Evolutionary conservation across 2,113 vertebrate species (phyloP), one percentile per base, ranked within the genome.

Genomic region (Alligator mississippiensis): DNA sequence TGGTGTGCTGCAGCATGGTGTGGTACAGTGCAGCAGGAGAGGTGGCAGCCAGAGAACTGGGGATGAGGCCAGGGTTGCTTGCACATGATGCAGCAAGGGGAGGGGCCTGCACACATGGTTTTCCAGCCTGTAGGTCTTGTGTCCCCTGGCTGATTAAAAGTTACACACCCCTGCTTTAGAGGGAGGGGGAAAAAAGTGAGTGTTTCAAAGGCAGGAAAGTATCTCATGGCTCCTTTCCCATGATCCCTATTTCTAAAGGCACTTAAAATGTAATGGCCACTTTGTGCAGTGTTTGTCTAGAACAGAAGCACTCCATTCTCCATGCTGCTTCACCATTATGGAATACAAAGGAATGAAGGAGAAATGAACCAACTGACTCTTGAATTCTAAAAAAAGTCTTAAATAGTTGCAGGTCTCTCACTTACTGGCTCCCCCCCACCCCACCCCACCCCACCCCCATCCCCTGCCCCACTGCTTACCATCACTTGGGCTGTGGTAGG

Each of bases 241-340:
- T 80, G 14, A 2, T 54, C 5, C 9, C 22, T 80, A 5, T 75
- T 21, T 82, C 58, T 64, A 17, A 11, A 82, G n/a, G 15, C 82
- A 7, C 0, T 64, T 89, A 18, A 81, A 61, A 24, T 83, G 4
- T 0, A 3, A 84, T 10, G 11, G 75, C 1, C 3, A 1, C 10
- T 84, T 77, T 10, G 55, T 13, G 25, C 54, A 75, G 24, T 55
- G 28, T 57, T n/a, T 34, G 66, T 18, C 5, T 30, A 72, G 30
- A 34, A 30, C 54, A 87, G 3, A 47, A 93, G 28, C 9, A 25
- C 3, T 70, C 1, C 30, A 30, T 86, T 93, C 5, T 6, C 14
- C 6, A 6, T 83, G 16, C 13, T 18, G 18, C 22, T 78, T 22
- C 82, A 14, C 82, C 86, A 80, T 55, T 9, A 47, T 66, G 34